Evolutionary conservation across 1,140 invertebrate genomes (phyloP).

Genomic region (Spodoptera frugiperda): DNA sequence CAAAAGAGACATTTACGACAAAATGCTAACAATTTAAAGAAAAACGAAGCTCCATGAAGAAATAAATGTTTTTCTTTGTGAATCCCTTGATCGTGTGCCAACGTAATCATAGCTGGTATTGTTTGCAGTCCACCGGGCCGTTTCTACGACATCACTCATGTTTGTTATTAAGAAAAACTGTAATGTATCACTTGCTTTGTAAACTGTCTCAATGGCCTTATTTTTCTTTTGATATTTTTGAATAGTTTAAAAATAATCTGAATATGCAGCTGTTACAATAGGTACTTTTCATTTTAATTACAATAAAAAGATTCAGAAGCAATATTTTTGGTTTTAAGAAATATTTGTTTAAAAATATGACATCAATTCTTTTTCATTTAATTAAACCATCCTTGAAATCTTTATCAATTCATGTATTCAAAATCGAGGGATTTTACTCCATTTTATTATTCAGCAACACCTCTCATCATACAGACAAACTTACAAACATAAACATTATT

Average conservation of each 20-base stretch:
- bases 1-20: no score
- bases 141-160: slow-evolving; percentile 11
- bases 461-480: no score
- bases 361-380: no score
- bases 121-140: slow-evolving; percentile 7
- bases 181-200: background rate
- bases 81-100: slow-evolving; percentile 24
- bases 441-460: no score
- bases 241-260: background rate
- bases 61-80: slow-evolving; percentile 25
- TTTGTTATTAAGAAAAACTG: slow-evolving; percentile 12
- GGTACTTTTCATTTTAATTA: no score
- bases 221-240: background rate
- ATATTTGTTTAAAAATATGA: no score
- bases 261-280: no score
- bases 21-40: background rate
- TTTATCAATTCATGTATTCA: no score
- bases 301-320: no score
- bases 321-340: no score
- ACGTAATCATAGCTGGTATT: slow-evolving; percentile 26
- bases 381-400: no score
- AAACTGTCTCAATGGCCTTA: background rate
- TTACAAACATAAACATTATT: background rate
- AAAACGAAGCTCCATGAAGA: background rate
- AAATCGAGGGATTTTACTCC: no score